Percentiles rank a stretch among this genome's conserved stretches.
Evolutionary conservation across 1,140 invertebrate species (phyloP).

Genomic region (Caerostris extrusa): DNA sequence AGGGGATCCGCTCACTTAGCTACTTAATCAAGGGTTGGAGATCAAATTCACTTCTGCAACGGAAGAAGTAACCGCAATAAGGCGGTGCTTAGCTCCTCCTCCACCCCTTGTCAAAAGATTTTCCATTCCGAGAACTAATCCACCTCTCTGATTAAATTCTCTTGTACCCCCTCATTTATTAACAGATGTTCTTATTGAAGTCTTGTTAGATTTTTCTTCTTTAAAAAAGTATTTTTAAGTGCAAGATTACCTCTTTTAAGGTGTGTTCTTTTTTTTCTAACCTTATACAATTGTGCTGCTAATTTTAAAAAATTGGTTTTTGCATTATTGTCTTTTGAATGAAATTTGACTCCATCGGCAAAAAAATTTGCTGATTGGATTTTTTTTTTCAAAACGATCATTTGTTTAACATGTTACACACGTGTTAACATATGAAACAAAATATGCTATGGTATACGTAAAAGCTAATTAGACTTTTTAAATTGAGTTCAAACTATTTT

Average conservation of each 20-base stretch:
- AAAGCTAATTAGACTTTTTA: too few relatives aligned
- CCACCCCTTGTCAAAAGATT: constrained; percentile 3
- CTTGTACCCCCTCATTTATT: constrained; percentile 30
- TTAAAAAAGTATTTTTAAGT: not conserved
- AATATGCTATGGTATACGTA: too few relatives aligned
- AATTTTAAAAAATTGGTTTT: constrained; percentile 26
- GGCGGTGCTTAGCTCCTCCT: not conserved
- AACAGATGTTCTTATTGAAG: constrained; percentile 6
- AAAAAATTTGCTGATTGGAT: too few relatives aligned
- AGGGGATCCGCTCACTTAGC: constrained; percentile 3
- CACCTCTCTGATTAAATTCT: constrained; percentile 37
- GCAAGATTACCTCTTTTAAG: not conserved
- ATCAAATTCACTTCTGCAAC: constrained; percentile 40
- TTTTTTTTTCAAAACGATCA: too few relatives aligned
- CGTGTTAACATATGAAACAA: too few relatives aligned
- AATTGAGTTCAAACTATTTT: too few relatives aligned
- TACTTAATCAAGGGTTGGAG: constrained; percentile 34
- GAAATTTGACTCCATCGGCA: too few relatives aligned
- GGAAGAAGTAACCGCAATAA: constrained; percentile 21
- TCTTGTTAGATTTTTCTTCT: not conserved
- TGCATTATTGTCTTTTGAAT: not conserved
- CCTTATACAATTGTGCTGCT: not conserved
- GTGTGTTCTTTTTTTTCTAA: not conserved
- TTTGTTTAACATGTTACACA: too few relatives aligned
- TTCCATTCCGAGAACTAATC: constrained; percentile 37